Percentiles rank a stretch among this genome's conserved stretches.
Conservation (phyloP, 2,888 invertebrate species). For the Drosophila colorata region DNA sequence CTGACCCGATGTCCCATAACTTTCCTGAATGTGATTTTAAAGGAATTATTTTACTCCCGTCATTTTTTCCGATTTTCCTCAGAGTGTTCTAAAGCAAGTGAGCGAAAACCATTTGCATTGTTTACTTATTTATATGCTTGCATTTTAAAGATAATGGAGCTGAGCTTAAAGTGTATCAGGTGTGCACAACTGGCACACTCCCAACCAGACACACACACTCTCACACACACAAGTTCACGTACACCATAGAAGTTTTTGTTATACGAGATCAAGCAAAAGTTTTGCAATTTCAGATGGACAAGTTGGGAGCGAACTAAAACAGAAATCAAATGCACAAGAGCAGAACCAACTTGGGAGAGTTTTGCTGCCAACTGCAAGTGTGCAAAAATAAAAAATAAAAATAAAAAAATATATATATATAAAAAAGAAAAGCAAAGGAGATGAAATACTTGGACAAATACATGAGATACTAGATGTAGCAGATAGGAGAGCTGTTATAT, state of each 20-base stretch:
- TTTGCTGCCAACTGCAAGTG: conserved; percentile 29
- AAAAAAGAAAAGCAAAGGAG: neutral
- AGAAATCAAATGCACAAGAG: conserved; percentile 49
- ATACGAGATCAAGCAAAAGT: conserved; percentile 43
- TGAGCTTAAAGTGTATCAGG: conserved; percentile 28
- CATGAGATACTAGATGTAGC: conserved; percentile 22
- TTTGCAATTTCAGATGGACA: conserved; percentile 58
- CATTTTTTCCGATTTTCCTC: neutral
- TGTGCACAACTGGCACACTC: conserved; percentile 20
- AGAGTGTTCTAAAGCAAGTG: neutral
- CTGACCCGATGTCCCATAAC: too few relatives aligned
- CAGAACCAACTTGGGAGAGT: conserved; percentile 36
- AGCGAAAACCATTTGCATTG: conserved; percentile 40
- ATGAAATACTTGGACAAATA: conserved; percentile 19
- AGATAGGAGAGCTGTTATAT: conserved; percentile 18
- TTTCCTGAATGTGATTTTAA: neutral
- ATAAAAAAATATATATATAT: neutral
- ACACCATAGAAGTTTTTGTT: conserved; percentile 44
- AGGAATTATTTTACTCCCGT: neutral
- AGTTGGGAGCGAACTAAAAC: conserved; percentile 47
- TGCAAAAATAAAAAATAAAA: conserved; percentile 24
- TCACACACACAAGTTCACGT: neutral
- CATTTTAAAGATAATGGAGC: conserved; percentile 31
- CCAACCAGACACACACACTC: neutral
- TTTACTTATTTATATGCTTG: conserved; percentile 35